Base-by-base conservation (phyloP, 1,140 invertebrate genomes). In the Leptonema lineaticorne region DNA sequence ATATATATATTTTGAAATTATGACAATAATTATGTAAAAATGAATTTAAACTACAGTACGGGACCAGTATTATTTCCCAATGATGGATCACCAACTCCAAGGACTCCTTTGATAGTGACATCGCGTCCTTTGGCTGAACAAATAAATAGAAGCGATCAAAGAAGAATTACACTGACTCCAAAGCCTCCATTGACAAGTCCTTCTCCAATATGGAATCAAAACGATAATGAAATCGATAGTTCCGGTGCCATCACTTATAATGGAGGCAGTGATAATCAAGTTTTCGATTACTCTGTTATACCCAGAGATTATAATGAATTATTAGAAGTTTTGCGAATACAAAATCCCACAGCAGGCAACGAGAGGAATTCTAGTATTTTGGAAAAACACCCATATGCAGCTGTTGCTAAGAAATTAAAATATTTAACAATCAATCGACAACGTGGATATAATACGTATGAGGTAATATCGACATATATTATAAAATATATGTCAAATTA, bases 31-130 rank as follows among this genome's bases (percentile, higher is more conserved):
- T 9, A 2, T 41, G 16, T 41, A 4, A 41, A 41, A 3, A 4
- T 2, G 9, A 41, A 14, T 41, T 41, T 11, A 41, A 14, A 14
- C 37, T 73, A 30, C 75, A 82, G 81, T 67, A 74, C 81, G 75
- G 80, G 81, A 1, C 81, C 81, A 67, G 78, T 82, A 0, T 62
- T 82, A 0, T 82, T 82, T 66, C 81, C 81, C 0, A 79, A 77
- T 57, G 74, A 79, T 33, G 71, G 68, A 0, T 74, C 77, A 0
- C 77, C 77, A 0, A 72, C 78, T 0, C 78, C 79, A 0, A 69
- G 73, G 0, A 73, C 73, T 0, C 80, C 78, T 0, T 70, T 82
- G 2, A 75, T 81, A n/a, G 80, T 81, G 0, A 82, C 81, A 2
- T 76, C 79, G 0, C 64, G 79, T 37, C 80, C 81, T 0, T 71